Percentiles rank a stretch among this genome's conserved stretches.
Conservation (phyloP, 2,797 vertebrate genomes). For the Aplochiton taeniatus region DNA sequence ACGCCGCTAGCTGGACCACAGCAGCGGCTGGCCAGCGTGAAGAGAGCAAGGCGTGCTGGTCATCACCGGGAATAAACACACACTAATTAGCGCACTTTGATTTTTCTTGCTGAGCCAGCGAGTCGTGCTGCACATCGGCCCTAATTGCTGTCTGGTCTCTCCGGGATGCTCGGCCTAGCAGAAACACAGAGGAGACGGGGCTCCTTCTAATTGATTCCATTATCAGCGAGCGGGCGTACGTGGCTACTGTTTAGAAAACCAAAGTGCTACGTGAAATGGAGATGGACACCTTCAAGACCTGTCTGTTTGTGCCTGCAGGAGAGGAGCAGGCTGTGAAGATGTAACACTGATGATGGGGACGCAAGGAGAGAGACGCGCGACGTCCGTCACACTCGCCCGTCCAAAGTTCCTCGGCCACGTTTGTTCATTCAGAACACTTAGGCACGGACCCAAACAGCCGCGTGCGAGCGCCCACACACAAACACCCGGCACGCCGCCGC, state of each 20-base stretch:
- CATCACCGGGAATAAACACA: constrained; percentile 37
- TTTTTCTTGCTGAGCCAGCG: constrained; percentile 22
- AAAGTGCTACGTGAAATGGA: constrained; percentile 43
- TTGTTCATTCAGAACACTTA: too few species aligned
- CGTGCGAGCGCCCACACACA: background rate
- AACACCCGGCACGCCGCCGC: background rate
- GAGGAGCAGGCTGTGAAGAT: too few species aligned
- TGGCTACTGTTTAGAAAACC: background rate
- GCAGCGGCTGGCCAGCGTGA: constrained; percentile 1
- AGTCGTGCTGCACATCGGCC: background rate
- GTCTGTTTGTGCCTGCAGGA: too few species aligned
- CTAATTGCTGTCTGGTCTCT: constrained; percentile 44
- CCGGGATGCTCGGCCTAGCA: constrained; percentile 34
- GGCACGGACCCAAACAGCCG: too few species aligned
- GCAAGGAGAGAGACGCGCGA: background rate
- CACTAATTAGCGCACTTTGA: constrained; percentile 47
- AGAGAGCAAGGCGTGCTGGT: constrained; percentile 9
- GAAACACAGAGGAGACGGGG: constrained; percentile 42
- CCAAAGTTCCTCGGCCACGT: too few species aligned
- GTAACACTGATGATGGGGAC: too few species aligned
- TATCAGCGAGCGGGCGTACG: constrained; percentile 44
- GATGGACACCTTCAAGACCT: background rate
- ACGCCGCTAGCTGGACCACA: constrained; percentile 10
- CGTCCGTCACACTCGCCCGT: too few species aligned
- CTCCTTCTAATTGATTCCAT: constrained; percentile 56